Evolutionary conservation across 1,140 invertebrate species (phyloP).

Genomic region (Muscidifurax raptorellus): DNA sequence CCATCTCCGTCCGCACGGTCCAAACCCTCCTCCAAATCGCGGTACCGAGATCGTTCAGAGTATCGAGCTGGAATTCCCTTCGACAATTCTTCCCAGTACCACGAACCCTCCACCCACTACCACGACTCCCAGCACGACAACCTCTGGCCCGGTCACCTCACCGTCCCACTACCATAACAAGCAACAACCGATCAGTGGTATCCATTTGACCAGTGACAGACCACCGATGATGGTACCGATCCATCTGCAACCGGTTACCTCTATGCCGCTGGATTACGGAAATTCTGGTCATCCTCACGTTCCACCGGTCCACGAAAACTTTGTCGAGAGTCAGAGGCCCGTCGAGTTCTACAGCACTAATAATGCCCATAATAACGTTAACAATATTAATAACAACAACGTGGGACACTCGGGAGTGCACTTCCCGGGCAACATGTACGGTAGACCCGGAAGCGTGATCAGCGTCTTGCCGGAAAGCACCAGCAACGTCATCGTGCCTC

Average conservation of each 20-base stretch:
- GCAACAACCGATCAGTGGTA: slow-evolving; percentile 2
- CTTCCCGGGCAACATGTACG: slow-evolving; percentile 48
- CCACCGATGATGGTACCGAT: background rate
- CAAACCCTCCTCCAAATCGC: slow-evolving; percentile 11
- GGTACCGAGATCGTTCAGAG: background rate
- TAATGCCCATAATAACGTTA: background rate
- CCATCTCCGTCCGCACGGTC: background rate
- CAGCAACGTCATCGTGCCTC: slow-evolving; percentile 80
- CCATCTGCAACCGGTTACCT: slow-evolving; percentile 56
- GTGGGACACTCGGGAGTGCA: slow-evolving; percentile 40
- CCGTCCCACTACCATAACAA: background rate
- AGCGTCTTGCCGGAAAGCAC: slow-evolving; percentile 74
- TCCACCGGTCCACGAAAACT: slow-evolving; percentile 54
- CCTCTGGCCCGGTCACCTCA: background rate
- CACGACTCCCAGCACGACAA: slow-evolving; percentile 19
- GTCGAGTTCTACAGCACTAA: slow-evolving; percentile 23
- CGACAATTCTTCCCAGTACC: slow-evolving; percentile 10
- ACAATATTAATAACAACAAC: background rate
- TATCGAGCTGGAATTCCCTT: background rate
- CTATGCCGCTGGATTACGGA: slow-evolving; percentile 62
- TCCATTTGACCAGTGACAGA: slow-evolving; percentile 20
- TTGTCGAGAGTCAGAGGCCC: slow-evolving; percentile 54
- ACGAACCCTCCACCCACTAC: slow-evolving; percentile 22
- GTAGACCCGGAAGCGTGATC: slow-evolving; percentile 52
- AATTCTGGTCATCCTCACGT: slow-evolving; percentile 22